phyloP scores from a whole-genome alignment of 1,140 invertebrate genomes.

The Drosophila arawakana region DNA sequence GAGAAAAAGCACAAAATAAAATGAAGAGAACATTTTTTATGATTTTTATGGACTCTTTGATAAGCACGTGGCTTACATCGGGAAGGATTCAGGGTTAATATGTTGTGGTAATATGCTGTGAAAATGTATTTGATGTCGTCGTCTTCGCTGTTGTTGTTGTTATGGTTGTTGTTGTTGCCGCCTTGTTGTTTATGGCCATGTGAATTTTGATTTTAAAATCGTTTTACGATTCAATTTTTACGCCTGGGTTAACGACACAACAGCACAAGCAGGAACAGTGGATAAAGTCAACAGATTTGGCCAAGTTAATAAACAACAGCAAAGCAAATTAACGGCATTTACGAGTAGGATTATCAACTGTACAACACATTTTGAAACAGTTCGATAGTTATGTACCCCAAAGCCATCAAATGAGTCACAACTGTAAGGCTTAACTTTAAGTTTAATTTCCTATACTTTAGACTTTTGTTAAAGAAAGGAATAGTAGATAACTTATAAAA shows the following conservation, averaged over 20 bases:
- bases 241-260: slow-evolving; percentile 47
- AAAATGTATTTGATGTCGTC: slow-evolving; percentile 28
- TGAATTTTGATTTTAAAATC: slow-evolving; percentile 56
- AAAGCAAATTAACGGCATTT: background rate
- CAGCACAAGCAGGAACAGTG: slow-evolving; percentile 30
- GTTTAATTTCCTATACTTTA: too few relatives aligned
- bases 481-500: too few relatives aligned
- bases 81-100: slow-evolving; percentile 1
- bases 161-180: slow-evolving; percentile 9
- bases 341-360: background rate
- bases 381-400: too few relatives aligned
- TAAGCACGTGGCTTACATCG: slow-evolving; percentile 31
- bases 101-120: slow-evolving; percentile 11
- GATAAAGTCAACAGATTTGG: slow-evolving; percentile 8
- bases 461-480: too few relatives aligned
- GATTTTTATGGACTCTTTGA: slow-evolving; percentile 31
- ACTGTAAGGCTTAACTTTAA: too few relatives aligned
- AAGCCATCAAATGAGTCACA: too few relatives aligned
- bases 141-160: slow-evolving; percentile 3
- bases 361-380: background rate
- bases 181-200: slow-evolving; percentile 52
- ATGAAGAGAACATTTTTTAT: slow-evolving; percentile 9
- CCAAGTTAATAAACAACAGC: background rate
- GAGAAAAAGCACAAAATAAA: background rate
- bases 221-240: slow-evolving; percentile 56